Percentiles rank a stretch among this genome's conserved stretches.
phyloP scores from a whole-genome alignment of 2,113 vertebrate species.

The Tricholaema leucomelas region DNA sequence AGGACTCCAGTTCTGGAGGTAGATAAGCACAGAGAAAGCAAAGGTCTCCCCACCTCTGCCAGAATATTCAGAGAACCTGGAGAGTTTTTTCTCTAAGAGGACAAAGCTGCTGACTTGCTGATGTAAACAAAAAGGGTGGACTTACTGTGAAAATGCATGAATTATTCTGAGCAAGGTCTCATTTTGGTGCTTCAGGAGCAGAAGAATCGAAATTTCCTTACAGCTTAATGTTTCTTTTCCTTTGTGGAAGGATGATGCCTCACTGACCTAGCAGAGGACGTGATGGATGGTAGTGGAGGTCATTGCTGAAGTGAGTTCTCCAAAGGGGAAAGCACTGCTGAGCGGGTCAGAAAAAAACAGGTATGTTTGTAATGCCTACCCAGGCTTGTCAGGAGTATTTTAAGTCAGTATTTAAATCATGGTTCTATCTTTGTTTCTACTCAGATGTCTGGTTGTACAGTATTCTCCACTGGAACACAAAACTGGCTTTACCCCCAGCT shows the following conservation, averaged over 20 bases:
- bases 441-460: not conserved
- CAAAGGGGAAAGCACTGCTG: not conserved
- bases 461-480: not conserved
- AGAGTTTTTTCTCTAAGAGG: not conserved
- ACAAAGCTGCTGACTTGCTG: not conserved
- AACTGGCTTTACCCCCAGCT: not conserved
- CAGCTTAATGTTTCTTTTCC: not conserved
- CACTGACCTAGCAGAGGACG: not conserved
- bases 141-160: not conserved
- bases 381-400: not conserved
- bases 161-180: not conserved
- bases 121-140: not conserved
- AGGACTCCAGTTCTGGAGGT: not conserved
- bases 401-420: no score
- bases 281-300: not conserved
- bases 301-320: not conserved
- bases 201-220: not conserved
- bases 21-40: not conserved
- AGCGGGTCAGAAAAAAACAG: not conserved
- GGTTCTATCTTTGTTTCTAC: not conserved
- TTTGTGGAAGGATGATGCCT: not conserved
- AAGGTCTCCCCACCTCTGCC: not conserved
- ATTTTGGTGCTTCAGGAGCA: not conserved
- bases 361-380: not conserved
- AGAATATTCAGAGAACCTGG: not conserved